Evolutionary conservation across 2,888 invertebrate genomes (phyloP).

Genomic region (Apeira syringaria): DNA sequence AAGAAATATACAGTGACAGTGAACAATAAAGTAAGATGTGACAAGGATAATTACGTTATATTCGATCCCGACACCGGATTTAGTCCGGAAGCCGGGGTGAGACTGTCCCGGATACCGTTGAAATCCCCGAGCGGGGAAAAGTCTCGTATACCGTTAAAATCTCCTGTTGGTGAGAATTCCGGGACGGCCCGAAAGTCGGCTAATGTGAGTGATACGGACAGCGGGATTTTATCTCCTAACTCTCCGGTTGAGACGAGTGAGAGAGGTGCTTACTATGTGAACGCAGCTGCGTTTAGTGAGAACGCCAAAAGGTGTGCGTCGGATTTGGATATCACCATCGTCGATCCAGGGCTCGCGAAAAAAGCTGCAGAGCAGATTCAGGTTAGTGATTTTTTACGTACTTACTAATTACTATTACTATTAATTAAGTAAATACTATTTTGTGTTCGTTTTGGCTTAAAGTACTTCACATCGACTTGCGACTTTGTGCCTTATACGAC

Average conservation of each 20-base stretch:
- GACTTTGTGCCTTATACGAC: no score
- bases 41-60: conserved; percentile 80
- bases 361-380: conserved; percentile 76
- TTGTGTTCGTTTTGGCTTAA: no score
- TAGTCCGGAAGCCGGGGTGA: conserved; percentile 45
- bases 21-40: conserved; percentile 77
- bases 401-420: no score
- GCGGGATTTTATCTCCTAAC: conserved; percentile 85
- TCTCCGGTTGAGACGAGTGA: conserved; percentile 83
- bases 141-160: conserved; percentile 62
- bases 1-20: conserved; percentile 81
- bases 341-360: conserved; percentile 69
- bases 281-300: conserved; percentile 68
- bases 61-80: conserved; percentile 79
- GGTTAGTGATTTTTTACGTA: conserved; percentile 49
- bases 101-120: conserved; percentile 53
- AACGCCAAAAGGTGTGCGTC: conserved; percentile 57
- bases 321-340: conserved; percentile 66
- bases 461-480: no score
- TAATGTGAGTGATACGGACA: conserved; percentile 85
- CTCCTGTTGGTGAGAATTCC: conserved; percentile 60
- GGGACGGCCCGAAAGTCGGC: conserved; percentile 59
- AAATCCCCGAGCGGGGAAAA: conserved; percentile 60
- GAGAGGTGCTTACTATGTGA: conserved; percentile 63
- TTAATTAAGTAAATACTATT: no score